A percentile compares a stretch with the other conserved stretches of the same genome.
Evolutionary conservation across 1,140 invertebrate genomes (phyloP).

Genomic region (Micrasema minimum): DNA sequence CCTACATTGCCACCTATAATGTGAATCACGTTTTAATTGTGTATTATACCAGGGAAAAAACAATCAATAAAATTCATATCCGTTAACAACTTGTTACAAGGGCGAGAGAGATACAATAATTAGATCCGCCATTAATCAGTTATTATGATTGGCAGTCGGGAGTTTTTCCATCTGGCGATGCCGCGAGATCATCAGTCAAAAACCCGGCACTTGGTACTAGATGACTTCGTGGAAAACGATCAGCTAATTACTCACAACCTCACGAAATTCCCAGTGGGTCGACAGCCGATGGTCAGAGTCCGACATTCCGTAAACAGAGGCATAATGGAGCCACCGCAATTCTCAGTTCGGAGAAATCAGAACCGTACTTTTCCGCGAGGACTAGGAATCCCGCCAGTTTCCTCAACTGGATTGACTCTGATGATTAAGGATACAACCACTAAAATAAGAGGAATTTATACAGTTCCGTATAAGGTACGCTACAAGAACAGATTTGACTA

Average conservation of each 20-base stretch:
- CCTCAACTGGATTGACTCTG: too few species aligned
- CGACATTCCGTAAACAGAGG: conserved; percentile 10
- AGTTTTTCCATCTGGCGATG: neutral
- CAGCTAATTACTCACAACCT: conserved; percentile 24
- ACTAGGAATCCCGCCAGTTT: too few species aligned
- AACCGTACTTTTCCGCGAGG: too few species aligned
- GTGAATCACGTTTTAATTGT: too few species aligned
- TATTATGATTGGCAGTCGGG: neutral
- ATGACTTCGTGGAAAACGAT: conserved; percentile 19
- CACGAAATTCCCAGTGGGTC: conserved; percentile 24
- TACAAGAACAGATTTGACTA: too few species aligned
- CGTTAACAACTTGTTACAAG: too few species aligned
- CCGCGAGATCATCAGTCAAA: neutral
- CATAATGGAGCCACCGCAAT: conserved; percentile 1
- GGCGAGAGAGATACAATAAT: neutral
- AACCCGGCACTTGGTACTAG: neutral
- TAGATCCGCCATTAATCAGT: neutral
- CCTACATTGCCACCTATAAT: too few species aligned
- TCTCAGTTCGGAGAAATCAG: conserved; percentile 2
- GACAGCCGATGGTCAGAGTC: neutral
- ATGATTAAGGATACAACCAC: too few species aligned
- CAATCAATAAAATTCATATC: too few species aligned
- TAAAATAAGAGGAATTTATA: too few species aligned
- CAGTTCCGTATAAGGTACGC: too few species aligned
- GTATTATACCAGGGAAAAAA: neutral